Evolutionary conservation across 2,797 vertebrate species (phyloP).

Genomic region (Basileuterus tristriatus): DNA sequence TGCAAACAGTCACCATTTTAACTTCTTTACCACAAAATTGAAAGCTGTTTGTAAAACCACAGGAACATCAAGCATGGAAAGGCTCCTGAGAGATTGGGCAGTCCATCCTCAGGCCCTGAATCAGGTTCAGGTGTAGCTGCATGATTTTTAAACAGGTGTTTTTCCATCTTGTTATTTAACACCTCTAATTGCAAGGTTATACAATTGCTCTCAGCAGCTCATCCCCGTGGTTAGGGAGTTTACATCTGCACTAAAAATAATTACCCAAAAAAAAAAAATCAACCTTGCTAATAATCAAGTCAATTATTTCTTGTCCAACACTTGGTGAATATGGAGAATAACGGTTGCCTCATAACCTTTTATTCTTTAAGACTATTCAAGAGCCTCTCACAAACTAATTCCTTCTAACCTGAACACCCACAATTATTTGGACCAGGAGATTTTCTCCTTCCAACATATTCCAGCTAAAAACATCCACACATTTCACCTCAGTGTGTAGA

Average conservation of each 20-base stretch:
- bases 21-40: neutral
- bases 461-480: neutral
- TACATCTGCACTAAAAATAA: neutral
- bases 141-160: neutral
- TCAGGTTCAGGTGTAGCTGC: neutral
- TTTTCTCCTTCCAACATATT: neutral
- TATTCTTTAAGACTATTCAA: neutral
- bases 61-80: neutral
- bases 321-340: neutral
- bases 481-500: neutral
- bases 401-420: neutral
- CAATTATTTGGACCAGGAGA: neutral
- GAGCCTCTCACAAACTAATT: neutral
- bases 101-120: neutral
- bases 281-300: neutral
- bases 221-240: neutral
- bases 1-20: neutral
- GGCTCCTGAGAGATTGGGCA: neutral
- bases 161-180: neutral
- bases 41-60: neutral
- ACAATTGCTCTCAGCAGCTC: neutral
- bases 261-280: neutral
- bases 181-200: constrained; percentile 1
- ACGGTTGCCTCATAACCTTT: neutral
- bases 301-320: neutral